These are phyloP conservation scores for Meriones unguiculatus DNA, from an alignment of 2,113 vertebrate species.

Conservation along the genomic window DNA sequence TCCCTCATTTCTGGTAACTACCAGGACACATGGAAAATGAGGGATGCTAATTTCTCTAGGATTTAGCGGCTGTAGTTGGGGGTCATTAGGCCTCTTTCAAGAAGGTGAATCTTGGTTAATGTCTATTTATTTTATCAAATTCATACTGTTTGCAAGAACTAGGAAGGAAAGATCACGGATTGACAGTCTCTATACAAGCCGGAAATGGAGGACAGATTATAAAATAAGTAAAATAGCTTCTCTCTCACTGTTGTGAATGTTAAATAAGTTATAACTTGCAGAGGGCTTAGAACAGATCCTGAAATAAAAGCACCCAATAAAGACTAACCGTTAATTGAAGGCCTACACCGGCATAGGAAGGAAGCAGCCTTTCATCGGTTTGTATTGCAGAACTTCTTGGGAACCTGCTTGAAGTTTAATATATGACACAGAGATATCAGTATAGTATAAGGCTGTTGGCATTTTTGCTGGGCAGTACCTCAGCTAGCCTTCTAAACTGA, in stretches of 20 bases:
- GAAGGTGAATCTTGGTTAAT: not conserved
- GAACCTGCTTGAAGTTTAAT: no score
- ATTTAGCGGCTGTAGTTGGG: not conserved
- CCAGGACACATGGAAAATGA: not conserved
- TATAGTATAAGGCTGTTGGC: no score
- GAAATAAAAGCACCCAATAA: not conserved
- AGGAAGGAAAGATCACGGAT: not conserved
- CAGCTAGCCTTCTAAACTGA: no score
- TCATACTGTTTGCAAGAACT: conserved; percentile 3
- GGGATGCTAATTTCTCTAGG: not conserved
- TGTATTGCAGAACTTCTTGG: no score
- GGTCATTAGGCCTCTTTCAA: not conserved
- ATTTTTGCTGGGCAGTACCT: no score
- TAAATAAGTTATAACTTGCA: not conserved
- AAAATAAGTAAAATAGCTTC: not conserved
- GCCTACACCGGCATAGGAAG: rapidly evolving
- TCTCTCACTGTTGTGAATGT: not conserved
- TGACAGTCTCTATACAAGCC: not conserved
- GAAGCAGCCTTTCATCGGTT: not conserved
- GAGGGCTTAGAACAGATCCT: not conserved
- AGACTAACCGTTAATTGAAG: not conserved
- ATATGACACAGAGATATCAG: no score
- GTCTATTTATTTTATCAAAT: not conserved
- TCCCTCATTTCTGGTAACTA: not conserved
- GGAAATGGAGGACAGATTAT: not conserved